A percentile compares a stretch with the other conserved stretches of the same genome.
Conservation (phyloP, 2,113 vertebrate genomes). For the Oophaga pumilio region DNA sequence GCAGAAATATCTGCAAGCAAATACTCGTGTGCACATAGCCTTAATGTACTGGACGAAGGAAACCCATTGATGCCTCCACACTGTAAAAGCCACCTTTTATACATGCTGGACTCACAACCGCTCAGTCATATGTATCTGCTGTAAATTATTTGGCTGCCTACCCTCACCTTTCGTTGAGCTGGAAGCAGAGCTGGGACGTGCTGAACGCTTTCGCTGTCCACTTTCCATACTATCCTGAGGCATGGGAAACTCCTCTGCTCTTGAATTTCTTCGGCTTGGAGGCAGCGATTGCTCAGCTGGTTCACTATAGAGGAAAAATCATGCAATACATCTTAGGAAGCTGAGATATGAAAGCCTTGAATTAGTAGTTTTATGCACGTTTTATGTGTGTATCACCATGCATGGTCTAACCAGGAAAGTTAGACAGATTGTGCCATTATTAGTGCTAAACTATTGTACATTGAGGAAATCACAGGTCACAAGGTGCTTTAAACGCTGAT, state of each 20-base stretch:
- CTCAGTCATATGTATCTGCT: not conserved
- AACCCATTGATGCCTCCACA: not conserved
- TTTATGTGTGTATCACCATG: no score
- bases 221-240: conserved; percentile 84
- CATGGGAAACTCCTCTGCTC: conserved; percentile 85
- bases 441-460: no score
- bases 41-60: no score
- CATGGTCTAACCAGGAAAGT: no score
- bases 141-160: not conserved
- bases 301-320: conserved; percentile 68
- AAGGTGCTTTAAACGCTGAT: no score
- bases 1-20: no score
- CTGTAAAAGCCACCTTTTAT: not conserved
- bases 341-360: not conserved
- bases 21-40: no score
- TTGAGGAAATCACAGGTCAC: no score
- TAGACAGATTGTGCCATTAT: no score
- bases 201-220: conserved; percentile 88
- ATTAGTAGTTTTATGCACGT: no score
- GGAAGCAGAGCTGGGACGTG: conserved; percentile 81
- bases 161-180: conserved; percentile 82
- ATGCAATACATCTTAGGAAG: not conserved
- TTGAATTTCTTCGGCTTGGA: conserved; percentile 89
- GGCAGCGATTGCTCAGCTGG: conserved; percentile 89
- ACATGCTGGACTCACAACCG: not conserved